Evolutionary conservation across 2,113 vertebrate species (phyloP).

Genomic region (Cebidichthys violaceus): DNA sequence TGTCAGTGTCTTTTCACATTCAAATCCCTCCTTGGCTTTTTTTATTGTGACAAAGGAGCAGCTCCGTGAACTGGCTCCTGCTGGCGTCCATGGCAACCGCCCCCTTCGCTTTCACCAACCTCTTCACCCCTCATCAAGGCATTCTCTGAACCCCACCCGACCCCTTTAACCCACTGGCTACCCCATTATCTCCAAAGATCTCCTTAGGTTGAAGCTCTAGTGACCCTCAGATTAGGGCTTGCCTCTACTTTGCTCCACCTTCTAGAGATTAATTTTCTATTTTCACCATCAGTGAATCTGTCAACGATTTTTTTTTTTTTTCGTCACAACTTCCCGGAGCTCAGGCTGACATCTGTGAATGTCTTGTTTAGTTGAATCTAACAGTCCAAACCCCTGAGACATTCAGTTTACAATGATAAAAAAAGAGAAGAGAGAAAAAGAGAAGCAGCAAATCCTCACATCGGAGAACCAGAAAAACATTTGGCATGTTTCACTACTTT

Average conservation of each 20-base stretch:
- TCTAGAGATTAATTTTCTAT: neutral
- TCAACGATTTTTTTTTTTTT: neutral
- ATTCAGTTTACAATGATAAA: neutral
- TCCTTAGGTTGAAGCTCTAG: neutral
- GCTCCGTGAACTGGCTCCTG: conserved; percentile 68
- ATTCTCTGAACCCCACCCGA: conserved; percentile 57
- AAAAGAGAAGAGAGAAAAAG: neutral
- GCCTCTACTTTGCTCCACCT: neutral
- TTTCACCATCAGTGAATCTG: neutral
- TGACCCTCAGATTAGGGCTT: conserved; percentile 13
- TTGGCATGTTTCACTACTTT: neutral
- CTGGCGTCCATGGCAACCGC: conserved; percentile 75
- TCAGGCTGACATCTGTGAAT: neutral
- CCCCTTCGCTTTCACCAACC: conserved; percentile 29
- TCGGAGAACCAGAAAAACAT: neutral
- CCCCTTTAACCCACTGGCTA: conserved; percentile 41
- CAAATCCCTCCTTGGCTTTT: conserved; percentile 74
- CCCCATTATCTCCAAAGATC: conserved; percentile 23
- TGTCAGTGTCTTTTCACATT: conserved; percentile 78
- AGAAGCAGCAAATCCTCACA: neutral
- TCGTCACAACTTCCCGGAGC: neutral
- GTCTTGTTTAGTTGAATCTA: neutral
- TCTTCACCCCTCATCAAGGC: conserved; percentile 43
- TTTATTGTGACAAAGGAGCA: conserved; percentile 74
- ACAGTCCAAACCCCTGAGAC: neutral